These are phyloP conservation scores for Cerastoderma edule DNA, from an alignment of 2,888 invertebrate species.

Conservation along the genomic window DNA sequence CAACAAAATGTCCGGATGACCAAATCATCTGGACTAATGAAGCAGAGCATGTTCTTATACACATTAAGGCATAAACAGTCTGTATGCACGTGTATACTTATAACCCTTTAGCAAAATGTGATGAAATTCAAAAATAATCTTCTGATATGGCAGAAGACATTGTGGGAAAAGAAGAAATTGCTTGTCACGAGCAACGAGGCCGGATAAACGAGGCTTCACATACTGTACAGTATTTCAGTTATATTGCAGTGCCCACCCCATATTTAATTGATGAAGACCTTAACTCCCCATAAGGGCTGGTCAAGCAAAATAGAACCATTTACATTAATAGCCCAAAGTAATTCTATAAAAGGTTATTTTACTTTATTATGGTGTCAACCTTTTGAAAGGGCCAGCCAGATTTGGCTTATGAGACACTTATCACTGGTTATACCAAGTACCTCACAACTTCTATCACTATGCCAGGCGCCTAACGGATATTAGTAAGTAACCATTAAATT, in stretches of 20 bases:
- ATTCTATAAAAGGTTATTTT: background rate
- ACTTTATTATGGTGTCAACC: too few species aligned
- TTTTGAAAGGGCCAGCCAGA: too few species aligned
- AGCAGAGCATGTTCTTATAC: slow-evolving; percentile 1
- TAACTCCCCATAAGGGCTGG: background rate
- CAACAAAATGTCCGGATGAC: background rate
- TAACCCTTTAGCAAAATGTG: background rate
- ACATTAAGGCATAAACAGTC: background rate
- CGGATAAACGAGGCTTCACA: background rate
- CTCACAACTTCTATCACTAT: too few species aligned
- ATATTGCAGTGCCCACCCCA: background rate
- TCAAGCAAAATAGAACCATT: background rate
- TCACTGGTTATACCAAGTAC: too few species aligned
- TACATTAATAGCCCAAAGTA: background rate
- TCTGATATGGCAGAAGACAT: background rate
- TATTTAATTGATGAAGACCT: background rate
- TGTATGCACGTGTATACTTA: background rate
- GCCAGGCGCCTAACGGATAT: too few species aligned
- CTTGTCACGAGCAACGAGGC: background rate
- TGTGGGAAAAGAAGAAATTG: slow-evolving; percentile 11
- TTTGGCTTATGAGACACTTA: too few species aligned
- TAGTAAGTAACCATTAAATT: too few species aligned
- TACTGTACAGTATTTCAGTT: background rate
- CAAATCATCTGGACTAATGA: background rate
- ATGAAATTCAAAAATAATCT: background rate